Base-by-base conservation (phyloP, 2,113 vertebrate species). In the Castor canadensis region DNA sequence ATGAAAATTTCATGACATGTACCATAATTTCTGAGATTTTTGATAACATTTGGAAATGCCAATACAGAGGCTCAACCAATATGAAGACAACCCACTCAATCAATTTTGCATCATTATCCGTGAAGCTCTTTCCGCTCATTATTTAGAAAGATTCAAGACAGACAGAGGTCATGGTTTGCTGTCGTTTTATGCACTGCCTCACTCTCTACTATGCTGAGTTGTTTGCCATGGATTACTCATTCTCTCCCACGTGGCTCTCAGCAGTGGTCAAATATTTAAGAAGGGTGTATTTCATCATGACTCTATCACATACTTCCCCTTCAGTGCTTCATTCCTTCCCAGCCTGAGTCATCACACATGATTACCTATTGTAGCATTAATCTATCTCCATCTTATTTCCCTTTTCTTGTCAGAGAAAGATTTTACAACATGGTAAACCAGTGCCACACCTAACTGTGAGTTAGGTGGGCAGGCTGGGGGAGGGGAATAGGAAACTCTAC, bases 161-260 rank as follows among this genome's bases (percentile, higher is more conserved):
- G 85, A 62, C 49, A 83, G 83, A 83, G 82, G 83, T 30, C 49
- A 20, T 0, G 28, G 32, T 19, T 69, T 67, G 16, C 82, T 88
- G 81, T 28, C 9, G 40, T 64, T 90, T 86, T 85, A 82, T 91
- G n/a, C 20, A 49, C 43, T 45, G 15, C 11, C 13, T 40, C 38
- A 22, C n/a, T 52, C 40, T 88, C 47, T n/a, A 40, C 32, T 52
- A 91, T 47, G 54, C 81, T 88, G 40, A 1, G 24, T 69, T 86
- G 75, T 95, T 93, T 85, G 91, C 82, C 8, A 1, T 69, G 52
- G 72, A 87, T 96, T 71, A 83, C 79, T 92, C 95, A 67, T 87
- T 66, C 54, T 67, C n/a, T 95, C 89, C 87, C 73, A 54, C 28
- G 81, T 91, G 58, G 81, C 76, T 94, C 66, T 84, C 47, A 49